Conservation (phyloP, 2,888 invertebrate genomes). For the Cantharis rustica region DNA sequence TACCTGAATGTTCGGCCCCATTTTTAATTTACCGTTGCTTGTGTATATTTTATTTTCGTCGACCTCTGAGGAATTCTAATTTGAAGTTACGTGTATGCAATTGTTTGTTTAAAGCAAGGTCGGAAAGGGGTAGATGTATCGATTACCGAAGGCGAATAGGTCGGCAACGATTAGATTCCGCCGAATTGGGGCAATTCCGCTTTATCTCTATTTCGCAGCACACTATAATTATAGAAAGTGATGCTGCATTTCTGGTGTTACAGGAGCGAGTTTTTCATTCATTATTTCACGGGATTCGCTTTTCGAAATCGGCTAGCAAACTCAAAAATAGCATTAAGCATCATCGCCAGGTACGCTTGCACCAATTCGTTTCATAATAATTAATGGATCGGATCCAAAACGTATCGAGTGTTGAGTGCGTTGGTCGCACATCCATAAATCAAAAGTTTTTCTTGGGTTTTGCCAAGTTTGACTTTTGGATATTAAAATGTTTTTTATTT, state of each 20-base stretch:
- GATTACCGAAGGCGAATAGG: neutral
- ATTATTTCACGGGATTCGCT: neutral
- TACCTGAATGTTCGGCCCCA: slow-evolving; percentile 38
- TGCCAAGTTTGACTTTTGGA: neutral
- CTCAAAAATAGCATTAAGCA: neutral
- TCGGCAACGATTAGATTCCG: neutral
- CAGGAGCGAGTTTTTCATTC: neutral
- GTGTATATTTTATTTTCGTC: slow-evolving; percentile 30
- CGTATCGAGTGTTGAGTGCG: neutral
- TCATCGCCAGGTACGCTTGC: neutral
- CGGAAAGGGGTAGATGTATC: neutral
- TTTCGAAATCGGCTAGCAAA: neutral
- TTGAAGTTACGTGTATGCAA: neutral
- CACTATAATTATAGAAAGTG: neutral
- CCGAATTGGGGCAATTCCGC: neutral
- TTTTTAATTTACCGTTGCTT: slow-evolving; percentile 39
- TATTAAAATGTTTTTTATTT: too few species aligned
- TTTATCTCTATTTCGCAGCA: neutral
- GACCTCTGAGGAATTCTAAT: slow-evolving; percentile 2
- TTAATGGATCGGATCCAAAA: neutral
- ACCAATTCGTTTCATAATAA: neutral
- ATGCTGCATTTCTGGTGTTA: neutral
- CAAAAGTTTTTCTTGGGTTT: neutral
- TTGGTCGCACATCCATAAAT: neutral
- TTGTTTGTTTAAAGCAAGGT: neutral